A percentile compares a stretch with the other conserved stretches of the same genome.
These are phyloP conservation scores for Gymnocypris eckloni DNA, from an alignment of 2,797 vertebrate genomes.

Conservation along the genomic window DNA sequence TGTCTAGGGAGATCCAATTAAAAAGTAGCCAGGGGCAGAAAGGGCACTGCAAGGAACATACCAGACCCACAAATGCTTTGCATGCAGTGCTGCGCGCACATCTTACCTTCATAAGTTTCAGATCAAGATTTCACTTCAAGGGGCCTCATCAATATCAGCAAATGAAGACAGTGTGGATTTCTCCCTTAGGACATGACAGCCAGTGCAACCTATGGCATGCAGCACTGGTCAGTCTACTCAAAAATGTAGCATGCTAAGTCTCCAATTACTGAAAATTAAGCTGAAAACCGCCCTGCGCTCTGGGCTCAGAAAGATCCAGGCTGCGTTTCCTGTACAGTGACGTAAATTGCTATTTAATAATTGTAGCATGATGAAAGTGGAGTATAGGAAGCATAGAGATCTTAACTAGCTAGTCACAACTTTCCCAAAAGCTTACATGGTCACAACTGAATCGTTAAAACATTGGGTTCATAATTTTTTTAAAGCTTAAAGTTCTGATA, in stretches of 20 bases:
- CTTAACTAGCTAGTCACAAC: not conserved
- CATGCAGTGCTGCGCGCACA: conserved; percentile 44
- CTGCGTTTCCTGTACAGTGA: not conserved
- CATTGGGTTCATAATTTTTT: not conserved
- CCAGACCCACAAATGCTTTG: conserved; percentile 66
- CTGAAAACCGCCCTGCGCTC: not conserved
- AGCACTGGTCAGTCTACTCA: not conserved
- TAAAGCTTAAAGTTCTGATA: not conserved
- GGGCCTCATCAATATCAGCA: conserved; percentile 34
- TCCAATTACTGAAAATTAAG: not conserved
- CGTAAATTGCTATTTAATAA: not conserved
- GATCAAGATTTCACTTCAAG: conserved; percentile 54
- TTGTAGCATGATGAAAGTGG: not conserved
- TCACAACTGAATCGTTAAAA: not conserved
- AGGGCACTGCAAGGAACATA: conserved; percentile 61
- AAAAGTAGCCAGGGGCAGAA: conserved; percentile 73
- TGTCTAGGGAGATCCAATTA: conserved; percentile 75
- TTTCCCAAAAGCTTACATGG: not conserved
- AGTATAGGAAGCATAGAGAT: not conserved
- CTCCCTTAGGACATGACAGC: conserved; percentile 20
- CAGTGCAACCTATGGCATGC: conserved; percentile 20
- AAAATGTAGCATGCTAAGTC: not conserved
- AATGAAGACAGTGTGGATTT: conserved; percentile 26
- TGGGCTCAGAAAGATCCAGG: not conserved
- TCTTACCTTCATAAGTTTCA: conserved; percentile 65